Evolutionary conservation across 2,888 invertebrate species (phyloP), one percentile per base, ranked within the genome.

Genomic region (Fissipunctia ypsillon): DNA sequence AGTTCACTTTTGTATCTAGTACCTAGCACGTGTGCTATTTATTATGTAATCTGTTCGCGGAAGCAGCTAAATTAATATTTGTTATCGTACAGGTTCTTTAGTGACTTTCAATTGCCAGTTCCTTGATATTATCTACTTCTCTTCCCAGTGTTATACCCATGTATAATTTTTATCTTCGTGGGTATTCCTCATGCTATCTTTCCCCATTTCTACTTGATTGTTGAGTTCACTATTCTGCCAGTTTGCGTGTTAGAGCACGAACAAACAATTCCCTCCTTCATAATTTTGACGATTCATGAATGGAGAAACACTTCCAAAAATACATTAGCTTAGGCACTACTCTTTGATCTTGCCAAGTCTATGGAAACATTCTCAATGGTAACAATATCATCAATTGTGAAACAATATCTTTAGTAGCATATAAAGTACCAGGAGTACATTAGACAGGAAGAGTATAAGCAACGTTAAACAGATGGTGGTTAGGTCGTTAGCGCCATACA

Each of bases 391-490:
- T 41, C 1, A 28, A 78, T 41, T 56, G 22, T 31, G 45, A 25
- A 50, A 43, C 52, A 63, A 50, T 74, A 64, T 76, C n/a, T 61
- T 50, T 43, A 61, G 1, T 63, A 61, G n/a, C 48, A 52, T 56
- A 52, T 52, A 79, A 72, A 75, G 79, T 79, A 77, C 76, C 22
- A 80, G 64, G 76, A 59, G 31, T 1, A 9, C 68, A 64, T 35
- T 1, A 77, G 64, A 43, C 54, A 52, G 57, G 56, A 78, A 66
- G 72, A 65, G 31, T 45, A 35, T 54, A n/a, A 69, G 48, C 54
- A 67, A 80, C 75, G 57, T 16, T 69, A 66, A 80, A 74, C 80
- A 80, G 84, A 80, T 80, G 61, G 63, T 54, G 48, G 6, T 45
- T 22, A 1, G 52, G 45, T 60, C 52, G 80, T 54, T 73, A 83